Evolutionary conservation across 2,888 invertebrate genomes (phyloP).

Genomic region (Neoaliturus tenellus): DNA sequence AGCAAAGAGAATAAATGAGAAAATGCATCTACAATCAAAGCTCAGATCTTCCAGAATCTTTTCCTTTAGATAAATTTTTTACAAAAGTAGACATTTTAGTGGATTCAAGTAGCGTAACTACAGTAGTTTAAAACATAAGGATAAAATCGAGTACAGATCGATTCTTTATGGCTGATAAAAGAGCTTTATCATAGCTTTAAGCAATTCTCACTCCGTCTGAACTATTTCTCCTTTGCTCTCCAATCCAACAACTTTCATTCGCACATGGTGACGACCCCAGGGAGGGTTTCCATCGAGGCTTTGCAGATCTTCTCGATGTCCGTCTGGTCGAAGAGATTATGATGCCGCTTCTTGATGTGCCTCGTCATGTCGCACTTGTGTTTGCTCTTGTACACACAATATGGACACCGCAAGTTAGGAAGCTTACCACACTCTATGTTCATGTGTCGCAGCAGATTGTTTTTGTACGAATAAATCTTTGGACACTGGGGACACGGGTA

Average conservation of each 20-base stretch:
- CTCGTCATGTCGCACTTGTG: slow-evolving; percentile 63
- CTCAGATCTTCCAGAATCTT: too few species aligned
- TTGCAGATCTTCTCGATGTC: slow-evolving; percentile 43
- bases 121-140: too few species aligned
- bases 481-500: slow-evolving; percentile 66
- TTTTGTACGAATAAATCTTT: slow-evolving; percentile 65
- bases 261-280: not conserved
- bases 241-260: not conserved
- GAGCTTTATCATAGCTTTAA: too few species aligned
- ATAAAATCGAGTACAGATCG: too few species aligned
- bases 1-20: too few species aligned
- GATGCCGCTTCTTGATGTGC: slow-evolving; percentile 61
- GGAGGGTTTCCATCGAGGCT: not conserved
- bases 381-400: slow-evolving; percentile 68
- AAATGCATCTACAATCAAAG: too few species aligned
- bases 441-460: slow-evolving; percentile 69
- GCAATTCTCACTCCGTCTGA: too few species aligned
- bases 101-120: too few species aligned
- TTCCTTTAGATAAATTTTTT: too few species aligned
- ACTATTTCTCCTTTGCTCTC: not conserved
- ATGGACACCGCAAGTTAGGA: slow-evolving; percentile 72
- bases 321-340: slow-evolving; percentile 43
- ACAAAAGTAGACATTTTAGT: too few species aligned
- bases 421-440: slow-evolving; percentile 71
- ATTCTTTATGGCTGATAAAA: too few species aligned